Conservation (phyloP, 2,888 invertebrate species). For the Eristalinus aeneus region DNA sequence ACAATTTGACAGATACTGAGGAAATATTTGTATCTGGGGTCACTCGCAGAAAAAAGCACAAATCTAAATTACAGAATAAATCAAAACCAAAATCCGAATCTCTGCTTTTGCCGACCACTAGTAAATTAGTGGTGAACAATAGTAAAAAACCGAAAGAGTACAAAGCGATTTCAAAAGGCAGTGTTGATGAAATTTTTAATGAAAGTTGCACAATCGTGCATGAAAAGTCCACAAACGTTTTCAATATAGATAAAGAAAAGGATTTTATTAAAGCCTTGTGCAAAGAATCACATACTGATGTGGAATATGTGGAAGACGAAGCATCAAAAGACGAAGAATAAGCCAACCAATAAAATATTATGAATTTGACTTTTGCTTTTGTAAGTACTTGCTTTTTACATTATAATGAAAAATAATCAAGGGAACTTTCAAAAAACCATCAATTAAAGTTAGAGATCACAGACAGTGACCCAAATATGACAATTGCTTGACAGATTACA, state of each 20-base stretch:
- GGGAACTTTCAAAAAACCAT: neutral
- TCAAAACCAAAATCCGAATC: constrained; percentile 73
- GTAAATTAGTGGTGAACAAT: neutral
- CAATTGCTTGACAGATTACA: too few species aligned
- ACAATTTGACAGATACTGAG: constrained; percentile 79
- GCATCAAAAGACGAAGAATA: constrained; percentile 67
- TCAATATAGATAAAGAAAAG: constrained; percentile 81
- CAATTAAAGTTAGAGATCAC: too few species aligned
- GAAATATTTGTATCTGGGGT: constrained; percentile 79
- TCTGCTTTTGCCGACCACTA: neutral
- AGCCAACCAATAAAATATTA: neutral
- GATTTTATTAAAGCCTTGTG: constrained; percentile 82
- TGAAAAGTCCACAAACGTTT: constrained; percentile 80
- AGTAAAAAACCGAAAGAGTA: neutral
- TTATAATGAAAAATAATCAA: neutral
- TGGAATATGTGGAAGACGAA: constrained; percentile 82
- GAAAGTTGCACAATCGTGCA: constrained; percentile 81
- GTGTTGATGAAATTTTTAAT: constrained; percentile 77
- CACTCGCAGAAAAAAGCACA: constrained; percentile 77
- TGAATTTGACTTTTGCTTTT: neutral
- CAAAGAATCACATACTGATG: constrained; percentile 82
- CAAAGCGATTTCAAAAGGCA: neutral
- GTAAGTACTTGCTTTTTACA: constrained; percentile 27
- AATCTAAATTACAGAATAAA: constrained; percentile 76
- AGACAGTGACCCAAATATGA: too few species aligned